phyloP scores from a whole-genome alignment of 1,140 invertebrate genomes.

The Drosophila cardini region DNA sequence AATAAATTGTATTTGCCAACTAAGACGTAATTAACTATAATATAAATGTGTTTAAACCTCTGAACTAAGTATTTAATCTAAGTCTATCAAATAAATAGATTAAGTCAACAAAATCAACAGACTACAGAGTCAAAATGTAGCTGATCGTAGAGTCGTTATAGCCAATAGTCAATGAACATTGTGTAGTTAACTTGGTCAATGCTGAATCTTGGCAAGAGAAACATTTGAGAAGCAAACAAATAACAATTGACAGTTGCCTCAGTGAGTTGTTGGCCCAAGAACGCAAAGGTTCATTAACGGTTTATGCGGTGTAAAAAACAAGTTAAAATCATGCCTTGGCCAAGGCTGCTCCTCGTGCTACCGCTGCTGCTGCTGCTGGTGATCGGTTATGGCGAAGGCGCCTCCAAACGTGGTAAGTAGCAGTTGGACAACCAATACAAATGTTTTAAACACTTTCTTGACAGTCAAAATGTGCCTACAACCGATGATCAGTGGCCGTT shows the following conservation, averaged over 20 bases:
- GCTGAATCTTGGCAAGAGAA: conserved; percentile 64
- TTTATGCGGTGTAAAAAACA: background rate
- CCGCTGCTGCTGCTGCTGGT: conserved; percentile 25
- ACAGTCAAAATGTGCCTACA: conserved; percentile 72
- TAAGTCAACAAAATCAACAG: conserved; percentile 12
- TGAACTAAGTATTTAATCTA: conserved; percentile 7
- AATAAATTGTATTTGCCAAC: no score
- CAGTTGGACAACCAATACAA: background rate
- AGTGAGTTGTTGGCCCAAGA: conserved; percentile 66
- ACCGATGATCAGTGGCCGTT: conserved; percentile 68
- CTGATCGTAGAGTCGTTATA: conserved; percentile 1
- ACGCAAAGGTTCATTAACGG: conserved; percentile 51
- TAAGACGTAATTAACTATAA: no score
- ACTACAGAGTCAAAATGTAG: conserved; percentile 30
- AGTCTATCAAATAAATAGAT: conserved; percentile 37
- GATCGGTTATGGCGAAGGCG: conserved; percentile 21
- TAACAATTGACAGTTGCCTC: conserved; percentile 46
- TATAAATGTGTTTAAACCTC: background rate
- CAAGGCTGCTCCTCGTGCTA: conserved; percentile 39
- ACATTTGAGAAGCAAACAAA: conserved; percentile 67
- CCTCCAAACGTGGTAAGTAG: conserved; percentile 65
- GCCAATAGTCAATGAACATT: conserved; percentile 10
- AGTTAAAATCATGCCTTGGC: conserved; percentile 48
- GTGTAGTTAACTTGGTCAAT: conserved; percentile 73
- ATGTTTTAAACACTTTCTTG: background rate